Evolutionary conservation across 2,113 vertebrate genomes (phyloP), one percentile per base, ranked within the genome.

Genomic region (Labeo rohita): DNA sequence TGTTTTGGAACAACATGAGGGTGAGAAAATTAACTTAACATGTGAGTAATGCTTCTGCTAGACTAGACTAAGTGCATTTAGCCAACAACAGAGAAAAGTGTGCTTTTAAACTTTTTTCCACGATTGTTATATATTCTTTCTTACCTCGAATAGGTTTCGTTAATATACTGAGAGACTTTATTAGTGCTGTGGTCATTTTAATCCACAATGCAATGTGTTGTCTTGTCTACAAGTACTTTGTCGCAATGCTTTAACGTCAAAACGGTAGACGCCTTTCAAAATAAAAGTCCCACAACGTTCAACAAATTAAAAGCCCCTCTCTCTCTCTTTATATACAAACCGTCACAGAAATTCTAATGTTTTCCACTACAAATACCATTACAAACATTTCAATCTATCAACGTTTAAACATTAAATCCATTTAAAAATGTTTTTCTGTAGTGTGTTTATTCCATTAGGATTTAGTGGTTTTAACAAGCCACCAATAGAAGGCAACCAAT

Each of bases 111-210:
- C 18, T 36, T 39, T 70, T 39, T 39, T 21, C 36, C 36, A 18
- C 8, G 3, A 10, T 0, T 81, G 50, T 56, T 9, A 49, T 6
- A 47, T 43, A 74, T 82, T 21, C 13, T 59, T 13, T 90, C 92
- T 92, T 85, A 95, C 94, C 94, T 52, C 68, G 36, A 0, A 90
- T 23, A 59, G 94, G 94, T 82, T 90, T 94, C 0, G 91, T 94
- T 0, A 95, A 90, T 8, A 92, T 66, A n/a, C 86, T 84, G 15
- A 95, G 65, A 2, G 92, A 92, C 1, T 88, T 90, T 10, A 94
- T 2, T 45, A 95, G 74, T 10, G 72, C 88, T 8, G 92, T 59
- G 8, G 93, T 92, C 95, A 95, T 95, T 49, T 84, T 86, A 36
- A 8, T 59, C 18, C 63, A 54, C 74, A 70, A 72, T 49, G 16